Base-by-base conservation (phyloP, 1,140 invertebrate genomes). In the Solen grandis region DNA sequence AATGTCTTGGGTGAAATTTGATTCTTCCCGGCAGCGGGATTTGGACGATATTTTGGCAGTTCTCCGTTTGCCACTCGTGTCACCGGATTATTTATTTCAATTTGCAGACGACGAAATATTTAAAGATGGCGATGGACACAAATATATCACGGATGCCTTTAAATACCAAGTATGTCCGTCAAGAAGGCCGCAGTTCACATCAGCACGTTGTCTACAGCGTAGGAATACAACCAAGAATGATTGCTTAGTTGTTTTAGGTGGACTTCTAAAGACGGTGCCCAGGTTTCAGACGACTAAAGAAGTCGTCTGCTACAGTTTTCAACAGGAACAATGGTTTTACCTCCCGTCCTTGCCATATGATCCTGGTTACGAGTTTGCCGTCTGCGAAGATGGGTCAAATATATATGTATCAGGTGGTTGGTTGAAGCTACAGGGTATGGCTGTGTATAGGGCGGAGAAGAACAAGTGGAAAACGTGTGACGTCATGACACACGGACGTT, bases 261-360 rank as follows among this genome's bases (percentile, higher is more conserved):
- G 88, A 22, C 60, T 86, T 2, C 36, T 86, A 27, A 78, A 84
- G 36, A 86, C 85, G 33, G 80, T 82, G 52, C 85, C 85, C 10
- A 57, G 85, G 50, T 86, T 86, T 65, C 83, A 89, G 69, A 85
- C 88, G 29, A 86, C 88, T 41, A 89, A 87, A 57, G 88, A 89
- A 66, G 86, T 89, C 57, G 72, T 89, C 22, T 87, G 86, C 62
- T 89, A 83, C 81, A 89, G 88, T 70, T 87, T 87, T 63, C 81
- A 85, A 31, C 86, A 89, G 59, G 63, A 84, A 66, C 84, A 84
- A 69, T 89, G 86, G 86, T 89, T 82, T 63, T 86, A 84, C 68
- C 81, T 89, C 14, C 86, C 88, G n/a, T 87, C 86, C 4, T 82
- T 89, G 46, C 88, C 88, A 1, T 88, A 89, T 77, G 87, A 88